Conservation (phyloP, 2,888 invertebrate species). For the Amiota minor region DNA sequence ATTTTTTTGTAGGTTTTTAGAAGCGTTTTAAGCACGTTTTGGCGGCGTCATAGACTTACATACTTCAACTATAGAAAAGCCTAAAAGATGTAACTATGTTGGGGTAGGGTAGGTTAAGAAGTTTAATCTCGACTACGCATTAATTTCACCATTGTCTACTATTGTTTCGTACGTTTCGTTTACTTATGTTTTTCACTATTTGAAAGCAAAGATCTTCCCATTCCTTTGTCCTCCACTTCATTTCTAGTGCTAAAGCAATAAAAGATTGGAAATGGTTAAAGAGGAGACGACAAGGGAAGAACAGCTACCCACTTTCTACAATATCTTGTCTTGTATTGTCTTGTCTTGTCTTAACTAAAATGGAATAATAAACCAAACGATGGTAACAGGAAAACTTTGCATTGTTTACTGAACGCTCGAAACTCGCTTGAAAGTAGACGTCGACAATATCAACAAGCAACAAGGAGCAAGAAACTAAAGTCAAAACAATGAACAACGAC, state of each 20-base stretch:
- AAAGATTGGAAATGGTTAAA: too few relatives aligned
- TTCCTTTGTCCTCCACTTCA: neutral
- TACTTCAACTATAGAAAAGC: too few relatives aligned
- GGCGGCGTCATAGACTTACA: neutral
- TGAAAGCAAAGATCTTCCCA: neutral
- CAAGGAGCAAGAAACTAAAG: conserved; percentile 26
- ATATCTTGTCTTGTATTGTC: too few relatives aligned
- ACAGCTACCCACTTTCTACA: too few relatives aligned
- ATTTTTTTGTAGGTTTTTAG: conserved; percentile 20
- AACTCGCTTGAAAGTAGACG: neutral
- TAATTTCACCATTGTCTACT: conserved; percentile 62
- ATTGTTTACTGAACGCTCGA: conserved; percentile 53
- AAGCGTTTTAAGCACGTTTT: conserved; percentile 14
- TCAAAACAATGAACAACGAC: neutral
- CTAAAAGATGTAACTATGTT: too few relatives aligned
- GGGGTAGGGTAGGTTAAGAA: neutral
- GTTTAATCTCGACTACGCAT: conserved; percentile 57
- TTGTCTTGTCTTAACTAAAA: too few relatives aligned
- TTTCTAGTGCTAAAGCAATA: neutral
- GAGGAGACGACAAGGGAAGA: too few relatives aligned
- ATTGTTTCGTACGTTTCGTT: conserved; percentile 39
- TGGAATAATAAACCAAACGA: too few relatives aligned
- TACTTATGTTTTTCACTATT: neutral
- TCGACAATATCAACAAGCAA: neutral
- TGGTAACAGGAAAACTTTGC: conserved; percentile 32